Percentiles rank a stretch among this genome's conserved stretches.
Evolutionary conservation across 2,113 vertebrate species (phyloP).

Genomic region (Brienomyrus brachyistius): DNA sequence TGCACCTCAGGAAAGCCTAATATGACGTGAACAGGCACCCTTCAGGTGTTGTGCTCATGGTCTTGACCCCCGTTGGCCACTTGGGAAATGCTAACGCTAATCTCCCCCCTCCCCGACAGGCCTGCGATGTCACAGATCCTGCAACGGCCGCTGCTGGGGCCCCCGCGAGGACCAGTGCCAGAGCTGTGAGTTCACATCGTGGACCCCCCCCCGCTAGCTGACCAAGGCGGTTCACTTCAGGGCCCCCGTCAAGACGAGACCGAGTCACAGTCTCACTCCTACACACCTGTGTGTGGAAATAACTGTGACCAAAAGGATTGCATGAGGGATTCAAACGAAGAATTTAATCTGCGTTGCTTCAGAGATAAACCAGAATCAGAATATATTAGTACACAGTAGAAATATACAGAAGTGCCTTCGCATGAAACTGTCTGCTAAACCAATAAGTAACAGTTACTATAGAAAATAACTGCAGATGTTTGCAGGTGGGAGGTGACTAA

Average conservation of each 20-base stretch:
- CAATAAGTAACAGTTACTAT: not conserved
- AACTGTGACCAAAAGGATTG: not conserved
- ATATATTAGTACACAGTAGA: not conserved
- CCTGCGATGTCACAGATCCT: slow-evolving; percentile 84
- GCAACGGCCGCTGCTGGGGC: slow-evolving; percentile 91
- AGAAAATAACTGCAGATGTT: not conserved
- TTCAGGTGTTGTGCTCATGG: not conserved
- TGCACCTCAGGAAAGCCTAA: not conserved
- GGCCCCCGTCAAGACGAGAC: not conserved
- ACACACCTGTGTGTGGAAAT: not conserved
- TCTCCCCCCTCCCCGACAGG: slow-evolving; percentile 57
- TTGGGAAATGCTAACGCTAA: not conserved
- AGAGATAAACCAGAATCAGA: not conserved
- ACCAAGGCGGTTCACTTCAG: not conserved
- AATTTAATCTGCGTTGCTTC: not conserved
- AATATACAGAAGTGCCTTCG: not conserved
- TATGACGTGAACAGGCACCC: not conserved
- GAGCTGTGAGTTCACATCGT: slow-evolving; percentile 72
- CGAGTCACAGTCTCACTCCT: not conserved
- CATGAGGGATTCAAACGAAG: not conserved
- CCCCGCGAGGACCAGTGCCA: slow-evolving; percentile 88
- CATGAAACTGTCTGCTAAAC: not conserved
- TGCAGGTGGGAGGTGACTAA: not conserved
- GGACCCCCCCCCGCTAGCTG: too few relatives aligned
- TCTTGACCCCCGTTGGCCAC: not conserved